Percentiles rank a stretch among this genome's conserved stretches.
Conservation (phyloP, 2,797 vertebrate genomes). For the Intellagama lesueurii region DNA sequence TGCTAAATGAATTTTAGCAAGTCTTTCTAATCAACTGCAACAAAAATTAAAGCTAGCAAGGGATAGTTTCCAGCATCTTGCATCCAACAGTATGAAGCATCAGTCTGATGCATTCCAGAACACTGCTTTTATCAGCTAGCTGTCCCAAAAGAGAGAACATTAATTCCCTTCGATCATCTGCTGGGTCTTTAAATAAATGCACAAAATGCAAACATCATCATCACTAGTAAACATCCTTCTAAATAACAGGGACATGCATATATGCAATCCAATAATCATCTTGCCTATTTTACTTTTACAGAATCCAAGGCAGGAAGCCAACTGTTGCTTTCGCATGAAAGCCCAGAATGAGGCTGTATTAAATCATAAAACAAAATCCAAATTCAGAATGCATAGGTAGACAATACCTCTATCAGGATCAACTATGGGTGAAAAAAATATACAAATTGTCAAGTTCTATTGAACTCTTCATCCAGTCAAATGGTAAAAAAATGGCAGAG, state of each 20-base stretch:
- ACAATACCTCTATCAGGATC: too few species aligned
- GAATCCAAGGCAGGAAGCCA: not conserved
- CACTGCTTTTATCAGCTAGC: not conserved
- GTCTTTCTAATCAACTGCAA: not conserved
- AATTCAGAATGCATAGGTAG: too few species aligned
- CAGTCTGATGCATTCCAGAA: conserved; percentile 37
- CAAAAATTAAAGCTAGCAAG: not conserved
- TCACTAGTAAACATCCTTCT: not conserved
- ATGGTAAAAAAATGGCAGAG: too few species aligned
- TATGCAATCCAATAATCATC: not conserved
- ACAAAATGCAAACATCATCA: conserved; percentile 16
- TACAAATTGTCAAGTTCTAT: too few species aligned
- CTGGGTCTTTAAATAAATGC: not conserved
- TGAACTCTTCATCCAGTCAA: too few species aligned
- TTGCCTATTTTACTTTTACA: conserved; percentile 14
- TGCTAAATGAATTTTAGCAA: not conserved
- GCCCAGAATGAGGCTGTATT: too few species aligned
- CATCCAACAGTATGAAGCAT: not conserved
- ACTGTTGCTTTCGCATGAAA: not conserved
- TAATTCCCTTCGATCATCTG: not conserved
- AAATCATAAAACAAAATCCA: too few species aligned
- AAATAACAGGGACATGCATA: conserved; percentile 16
- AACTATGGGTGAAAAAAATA: too few species aligned
- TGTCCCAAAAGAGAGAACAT: conserved; percentile 27
- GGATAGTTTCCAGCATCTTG: not conserved